Conservation (phyloP, 1,140 invertebrate species). For the Ctenoplectra terminalis region DNA sequence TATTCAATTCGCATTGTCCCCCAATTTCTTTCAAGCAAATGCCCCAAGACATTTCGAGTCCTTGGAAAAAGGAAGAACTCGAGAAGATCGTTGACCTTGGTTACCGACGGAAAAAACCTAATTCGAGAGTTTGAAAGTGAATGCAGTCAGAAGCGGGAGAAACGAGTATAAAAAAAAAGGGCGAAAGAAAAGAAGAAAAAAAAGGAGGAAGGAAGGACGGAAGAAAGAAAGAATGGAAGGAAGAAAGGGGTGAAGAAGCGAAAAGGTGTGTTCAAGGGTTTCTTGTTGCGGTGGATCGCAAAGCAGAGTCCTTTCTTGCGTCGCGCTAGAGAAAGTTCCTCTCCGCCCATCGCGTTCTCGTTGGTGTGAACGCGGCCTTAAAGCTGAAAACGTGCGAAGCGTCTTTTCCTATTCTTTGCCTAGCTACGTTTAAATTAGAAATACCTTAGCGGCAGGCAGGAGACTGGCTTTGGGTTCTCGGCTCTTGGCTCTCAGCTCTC, state of each 20-base stretch:
- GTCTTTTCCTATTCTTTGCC: conserved; percentile 55
- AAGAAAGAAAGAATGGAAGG: background rate
- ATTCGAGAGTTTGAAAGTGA: conserved; percentile 2
- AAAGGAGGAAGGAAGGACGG: too few species aligned
- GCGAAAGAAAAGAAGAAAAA: too few species aligned
- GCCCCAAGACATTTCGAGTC: too few species aligned
- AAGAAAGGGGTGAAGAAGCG: background rate
- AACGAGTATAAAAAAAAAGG: too few species aligned
- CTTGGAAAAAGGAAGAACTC: background rate
- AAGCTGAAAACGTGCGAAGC: conserved; percentile 51
- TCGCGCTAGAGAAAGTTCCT: background rate
- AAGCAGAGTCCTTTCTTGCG: conserved; percentile 2
- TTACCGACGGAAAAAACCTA: background rate
- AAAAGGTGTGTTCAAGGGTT: conserved; percentile 31
- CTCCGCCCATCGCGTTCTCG: conserved; percentile 17
- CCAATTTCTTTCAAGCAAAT: too few species aligned
- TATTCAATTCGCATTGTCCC: conserved; percentile 7
- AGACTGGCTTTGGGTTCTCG: too few species aligned
- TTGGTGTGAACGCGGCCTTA: conserved; percentile 59
- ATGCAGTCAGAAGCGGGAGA: too few species aligned
- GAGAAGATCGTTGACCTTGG: background rate
- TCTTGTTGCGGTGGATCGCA: conserved; percentile 52
- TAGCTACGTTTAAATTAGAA: conserved; percentile 67
- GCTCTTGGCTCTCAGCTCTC: background rate
- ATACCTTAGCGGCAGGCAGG: conserved; percentile 53